Evolutionary conservation across 2,888 invertebrate genomes (phyloP).

Genomic region (Malacosoma neustria): DNA sequence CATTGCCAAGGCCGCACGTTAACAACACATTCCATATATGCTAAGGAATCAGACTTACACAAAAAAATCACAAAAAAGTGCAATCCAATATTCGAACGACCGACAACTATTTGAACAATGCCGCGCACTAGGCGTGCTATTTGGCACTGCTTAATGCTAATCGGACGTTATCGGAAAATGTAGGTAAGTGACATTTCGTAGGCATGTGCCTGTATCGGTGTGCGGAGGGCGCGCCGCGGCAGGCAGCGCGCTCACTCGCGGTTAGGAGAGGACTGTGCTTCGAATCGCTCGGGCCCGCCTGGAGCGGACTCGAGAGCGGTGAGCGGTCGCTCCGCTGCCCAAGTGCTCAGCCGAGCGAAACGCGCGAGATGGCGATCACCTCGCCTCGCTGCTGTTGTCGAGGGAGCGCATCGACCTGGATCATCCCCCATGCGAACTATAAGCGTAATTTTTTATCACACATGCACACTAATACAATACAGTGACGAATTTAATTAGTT

Average conservation of each 20-base stretch:
- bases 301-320: slow-evolving; percentile 17
- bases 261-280: slow-evolving; percentile 65
- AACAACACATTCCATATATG: slow-evolving; percentile 61
- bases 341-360: slow-evolving; percentile 17
- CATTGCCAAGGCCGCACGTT: slow-evolving; percentile 46
- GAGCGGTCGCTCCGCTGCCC: slow-evolving; percentile 18
- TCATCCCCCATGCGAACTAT: slow-evolving; percentile 43
- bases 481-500: too few species aligned
- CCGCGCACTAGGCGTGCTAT: slow-evolving; percentile 48
- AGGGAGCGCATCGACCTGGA: slow-evolving; percentile 56
- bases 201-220: slow-evolving; percentile 54
- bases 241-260: slow-evolving; percentile 71
- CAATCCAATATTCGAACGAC: slow-evolving; percentile 16
- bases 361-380: slow-evolving; percentile 11
- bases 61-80: slow-evolving; percentile 35
- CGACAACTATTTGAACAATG: slow-evolving; percentile 24
- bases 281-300: slow-evolving; percentile 19
- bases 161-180: slow-evolving; percentile 52
- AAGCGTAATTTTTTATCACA: slow-evolving; percentile 2
- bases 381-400: slow-evolving; percentile 30
- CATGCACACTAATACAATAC: neutral
- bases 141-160: slow-evolving; percentile 50
- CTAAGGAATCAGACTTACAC: slow-evolving; percentile 32
- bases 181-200: slow-evolving; percentile 59
- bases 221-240: slow-evolving; percentile 55